Evolutionary conservation across 1,140 invertebrate genomes (phyloP), one percentile per base, ranked within the genome.

Genomic region (Papilio dardanus): DNA sequence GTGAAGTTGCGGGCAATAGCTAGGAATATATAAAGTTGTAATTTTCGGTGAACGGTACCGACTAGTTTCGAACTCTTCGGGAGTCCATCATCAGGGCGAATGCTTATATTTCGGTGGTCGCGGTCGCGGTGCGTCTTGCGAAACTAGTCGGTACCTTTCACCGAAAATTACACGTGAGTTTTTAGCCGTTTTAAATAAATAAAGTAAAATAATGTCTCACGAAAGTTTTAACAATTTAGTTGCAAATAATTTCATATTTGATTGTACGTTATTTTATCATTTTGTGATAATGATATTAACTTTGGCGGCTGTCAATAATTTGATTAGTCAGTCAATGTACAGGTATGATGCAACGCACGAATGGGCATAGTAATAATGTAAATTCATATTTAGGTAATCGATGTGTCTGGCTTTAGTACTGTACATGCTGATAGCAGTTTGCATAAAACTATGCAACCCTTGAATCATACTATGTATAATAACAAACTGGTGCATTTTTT

Each of bases 321-420:
- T 69, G 35, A 40, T 69, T 69, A 69, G 35, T 35, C 35, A 68
- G n/a, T 69, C 65, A n/a, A 24, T 21, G n/a, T 19, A 19, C 19
- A 69, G 67, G 67, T 40, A 21, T 21, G 33, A 10, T 69, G 19
- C 19, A 40, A 69, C 33, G 33, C 67, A 69, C 35, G 67, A 69
- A 40, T 69, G 33, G 67, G 19, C 67, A 69, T 19, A 67, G 30
- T n/a, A 21, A 42, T 69, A 40, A 69, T 69, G 7, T 69, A 42
- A 69, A 37, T 69, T 69, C 67, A 69, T 40, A 69, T 69, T 69
- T 69, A 40, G 67, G 10, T 69, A 69, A 40, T 40, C 67, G 35
- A 40, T 69, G 67, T 69, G 67, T 37, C 67, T 69, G 67, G 31
- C 67, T 69, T n/a, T 40, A 24, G 31, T 31, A 66, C 65, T 35